Conservation (phyloP, 2,888 invertebrate genomes). For the Cordilura impudica region DNA sequence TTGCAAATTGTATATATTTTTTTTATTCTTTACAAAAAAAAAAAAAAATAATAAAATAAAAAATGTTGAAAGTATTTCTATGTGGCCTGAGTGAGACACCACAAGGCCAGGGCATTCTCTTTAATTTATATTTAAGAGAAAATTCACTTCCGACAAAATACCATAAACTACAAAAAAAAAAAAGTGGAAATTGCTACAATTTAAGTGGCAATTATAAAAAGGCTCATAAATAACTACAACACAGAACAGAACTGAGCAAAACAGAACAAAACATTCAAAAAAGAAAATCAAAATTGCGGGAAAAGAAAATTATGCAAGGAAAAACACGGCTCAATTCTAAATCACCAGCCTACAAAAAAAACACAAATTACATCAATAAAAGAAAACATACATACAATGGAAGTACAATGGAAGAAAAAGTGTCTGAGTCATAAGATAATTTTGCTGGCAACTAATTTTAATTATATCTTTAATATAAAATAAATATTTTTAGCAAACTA, state of each 20-base stretch:
- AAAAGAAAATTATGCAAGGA: not conserved
- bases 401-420: not conserved
- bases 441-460: too few relatives aligned
- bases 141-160: slow-evolving; percentile 13
- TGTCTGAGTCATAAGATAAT: not conserved
- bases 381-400: not conserved
- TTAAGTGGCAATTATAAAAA: slow-evolving; percentile 63
- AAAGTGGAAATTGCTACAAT: slow-evolving; percentile 67
- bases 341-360: slow-evolving; percentile 25
- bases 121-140: slow-evolving; percentile 13
- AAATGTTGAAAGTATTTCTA: not conserved
- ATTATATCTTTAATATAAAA: too few relatives aligned
- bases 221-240: slow-evolving; percentile 46
- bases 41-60: too few relatives aligned
- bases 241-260: slow-evolving; percentile 5
- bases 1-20: slow-evolving; percentile 46
- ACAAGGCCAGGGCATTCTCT: slow-evolving; percentile 1
- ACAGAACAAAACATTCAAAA: too few relatives aligned
- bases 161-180: slow-evolving; percentile 36
- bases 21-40: not conserved
- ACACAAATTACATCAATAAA: not conserved
- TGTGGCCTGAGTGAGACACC: slow-evolving; percentile 19
- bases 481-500: too few relatives aligned
- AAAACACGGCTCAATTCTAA: slow-evolving; percentile 33
- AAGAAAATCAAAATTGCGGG: not conserved